A percentile compares a stretch with the other conserved stretches of the same genome.
Evolutionary conservation across 2,113 vertebrate genomes (phyloP).

Genomic region (human): DNA sequence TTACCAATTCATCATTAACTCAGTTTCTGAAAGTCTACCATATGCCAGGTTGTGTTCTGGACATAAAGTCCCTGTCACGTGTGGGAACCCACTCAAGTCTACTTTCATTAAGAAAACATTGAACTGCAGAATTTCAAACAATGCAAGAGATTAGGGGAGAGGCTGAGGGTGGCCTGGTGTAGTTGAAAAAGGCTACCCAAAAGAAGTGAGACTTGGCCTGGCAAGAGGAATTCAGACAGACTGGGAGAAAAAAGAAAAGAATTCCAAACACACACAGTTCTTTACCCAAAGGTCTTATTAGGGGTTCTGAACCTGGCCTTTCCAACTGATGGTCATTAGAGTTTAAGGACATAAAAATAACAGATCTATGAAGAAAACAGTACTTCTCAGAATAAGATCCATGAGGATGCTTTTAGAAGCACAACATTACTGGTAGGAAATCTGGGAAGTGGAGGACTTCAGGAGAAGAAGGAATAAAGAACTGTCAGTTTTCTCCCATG

Average conservation of each 20-base stretch:
- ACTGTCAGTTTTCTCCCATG: neutral
- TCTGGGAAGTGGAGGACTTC: neutral
- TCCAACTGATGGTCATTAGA: neutral
- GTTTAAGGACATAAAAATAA: neutral
- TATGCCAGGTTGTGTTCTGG: neutral
- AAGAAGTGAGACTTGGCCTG: neutral
- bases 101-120: neutral
- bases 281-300: neutral
- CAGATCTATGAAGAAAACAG: neutral
- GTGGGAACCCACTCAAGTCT: neutral
- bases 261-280: neutral
- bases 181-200: neutral
- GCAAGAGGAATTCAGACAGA: neutral
- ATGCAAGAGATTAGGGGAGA: neutral
- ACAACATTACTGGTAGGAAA: neutral
- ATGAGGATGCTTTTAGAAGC: neutral
- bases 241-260: neutral
- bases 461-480: neutral
- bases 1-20: neutral
- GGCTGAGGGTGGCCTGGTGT: neutral
- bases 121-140: neutral
- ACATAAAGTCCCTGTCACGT: neutral
- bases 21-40: neutral
- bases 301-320: constrained; percentile 9
- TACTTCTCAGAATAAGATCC: neutral